Conservation (phyloP, 2,113 vertebrate species). For the Pelecanus crispus region DNA sequence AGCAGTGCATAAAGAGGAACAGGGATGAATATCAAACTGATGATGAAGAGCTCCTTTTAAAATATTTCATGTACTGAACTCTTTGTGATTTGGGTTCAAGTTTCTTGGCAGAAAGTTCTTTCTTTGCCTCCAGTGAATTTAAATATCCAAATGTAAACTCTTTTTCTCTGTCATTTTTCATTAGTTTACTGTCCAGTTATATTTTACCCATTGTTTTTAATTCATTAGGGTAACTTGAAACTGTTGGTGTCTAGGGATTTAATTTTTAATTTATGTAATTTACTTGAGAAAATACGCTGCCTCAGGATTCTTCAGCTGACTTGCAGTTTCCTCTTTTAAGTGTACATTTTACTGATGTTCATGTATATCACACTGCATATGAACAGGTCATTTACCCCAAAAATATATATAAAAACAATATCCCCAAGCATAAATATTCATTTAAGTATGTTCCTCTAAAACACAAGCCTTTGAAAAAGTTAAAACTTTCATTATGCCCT, state of each 20-base stretch:
- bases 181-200: background rate
- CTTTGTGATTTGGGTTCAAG: background rate
- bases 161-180: background rate
- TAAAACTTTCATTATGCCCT: background rate
- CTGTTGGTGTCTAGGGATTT: background rate
- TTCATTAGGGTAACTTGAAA: background rate
- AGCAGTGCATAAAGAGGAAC: background rate
- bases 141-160: background rate
- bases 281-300: background rate
- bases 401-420: background rate
- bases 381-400: background rate
- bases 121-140: background rate
- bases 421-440: background rate
- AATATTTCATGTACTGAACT: background rate
- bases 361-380: background rate
- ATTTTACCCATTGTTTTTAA: background rate
- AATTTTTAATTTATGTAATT: background rate
- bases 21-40: background rate
- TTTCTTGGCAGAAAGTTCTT: background rate
- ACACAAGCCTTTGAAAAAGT: background rate
- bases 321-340: background rate
- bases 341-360: background rate
- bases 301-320: background rate
- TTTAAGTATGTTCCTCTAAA: background rate
- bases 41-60: background rate